Conservation (phyloP, 1,140 invertebrate genomes). For the Ylistrum balloti region DNA sequence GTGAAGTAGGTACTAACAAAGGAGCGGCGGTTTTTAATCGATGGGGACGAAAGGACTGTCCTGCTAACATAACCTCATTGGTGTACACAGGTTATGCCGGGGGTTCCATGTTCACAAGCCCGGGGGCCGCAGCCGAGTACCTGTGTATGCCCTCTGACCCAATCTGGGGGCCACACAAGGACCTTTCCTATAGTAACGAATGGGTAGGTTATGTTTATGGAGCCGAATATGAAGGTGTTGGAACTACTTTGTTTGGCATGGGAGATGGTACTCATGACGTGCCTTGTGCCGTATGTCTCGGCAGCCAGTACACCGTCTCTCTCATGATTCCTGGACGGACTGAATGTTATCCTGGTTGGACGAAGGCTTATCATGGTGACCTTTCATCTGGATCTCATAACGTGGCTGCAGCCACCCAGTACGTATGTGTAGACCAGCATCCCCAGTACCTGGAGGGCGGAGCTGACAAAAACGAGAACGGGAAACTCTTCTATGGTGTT, state of each 20-base stretch:
- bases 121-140: neutral
- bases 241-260: too few relatives aligned
- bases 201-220: conserved; percentile 43
- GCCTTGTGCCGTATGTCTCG: conserved; percentile 64
- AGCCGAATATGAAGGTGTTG: neutral
- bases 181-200: neutral
- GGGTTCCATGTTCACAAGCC: conserved; percentile 42
- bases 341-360: conserved; percentile 63
- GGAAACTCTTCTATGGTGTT: conserved; percentile 59
- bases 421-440: conserved; percentile 63
- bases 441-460: conserved; percentile 58
- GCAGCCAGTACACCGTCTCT: neutral
- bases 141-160: conserved; percentile 45
- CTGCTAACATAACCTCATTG: too few relatives aligned
- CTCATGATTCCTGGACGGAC: conserved; percentile 64
- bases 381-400: conserved; percentile 50
- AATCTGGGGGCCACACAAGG: conserved; percentile 42
- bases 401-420: conserved; percentile 46
- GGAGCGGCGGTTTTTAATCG: too few relatives aligned
- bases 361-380: conserved; percentile 62
- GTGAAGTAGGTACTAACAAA: too few relatives aligned
- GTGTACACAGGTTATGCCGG: conserved; percentile 34
- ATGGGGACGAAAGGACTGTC: too few relatives aligned
- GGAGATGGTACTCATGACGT: conserved; percentile 42
- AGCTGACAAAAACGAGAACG: conserved; percentile 50